Conservation (phyloP, 2,113 vertebrate genomes). For the Cariama cristata region DNA sequence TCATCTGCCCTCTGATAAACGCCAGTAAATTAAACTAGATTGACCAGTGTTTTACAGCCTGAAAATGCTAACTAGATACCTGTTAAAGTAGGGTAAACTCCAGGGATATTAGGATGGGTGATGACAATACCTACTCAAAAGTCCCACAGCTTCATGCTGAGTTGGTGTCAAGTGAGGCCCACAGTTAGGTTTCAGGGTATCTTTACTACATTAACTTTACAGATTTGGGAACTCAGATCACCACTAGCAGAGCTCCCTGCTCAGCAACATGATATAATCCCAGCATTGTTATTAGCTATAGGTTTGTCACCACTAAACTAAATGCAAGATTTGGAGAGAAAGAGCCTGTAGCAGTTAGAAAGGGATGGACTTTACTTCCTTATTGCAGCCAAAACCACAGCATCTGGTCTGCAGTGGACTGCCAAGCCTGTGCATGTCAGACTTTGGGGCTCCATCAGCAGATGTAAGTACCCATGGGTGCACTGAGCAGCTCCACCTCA, state of each 20-base stretch:
- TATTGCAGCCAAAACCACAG: background rate
- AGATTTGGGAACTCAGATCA: background rate
- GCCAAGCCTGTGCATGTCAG: background rate
- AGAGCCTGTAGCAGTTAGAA: no score
- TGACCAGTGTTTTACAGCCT: background rate
- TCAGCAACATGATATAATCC: background rate
- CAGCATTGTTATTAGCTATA: background rate
- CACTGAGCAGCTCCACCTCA: background rate
- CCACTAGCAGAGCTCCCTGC: background rate
- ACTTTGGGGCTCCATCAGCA: background rate
- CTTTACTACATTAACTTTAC: background rate
- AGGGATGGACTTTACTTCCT: background rate
- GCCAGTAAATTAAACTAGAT: background rate
- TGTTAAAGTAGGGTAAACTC: background rate
- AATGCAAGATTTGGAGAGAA: background rate
- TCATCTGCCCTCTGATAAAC: background rate
- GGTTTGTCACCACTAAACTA: background rate
- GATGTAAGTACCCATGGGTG: background rate
- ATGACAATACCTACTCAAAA: background rate
- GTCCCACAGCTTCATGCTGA: background rate
- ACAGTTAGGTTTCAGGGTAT: rapidly evolving
- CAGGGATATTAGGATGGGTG: background rate
- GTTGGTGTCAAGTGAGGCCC: background rate
- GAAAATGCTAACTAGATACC: background rate
- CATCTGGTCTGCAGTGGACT: background rate